Evolutionary conservation across 2,888 invertebrate genomes (phyloP).

Genomic region (Zygothrica quintamaculata): DNA sequence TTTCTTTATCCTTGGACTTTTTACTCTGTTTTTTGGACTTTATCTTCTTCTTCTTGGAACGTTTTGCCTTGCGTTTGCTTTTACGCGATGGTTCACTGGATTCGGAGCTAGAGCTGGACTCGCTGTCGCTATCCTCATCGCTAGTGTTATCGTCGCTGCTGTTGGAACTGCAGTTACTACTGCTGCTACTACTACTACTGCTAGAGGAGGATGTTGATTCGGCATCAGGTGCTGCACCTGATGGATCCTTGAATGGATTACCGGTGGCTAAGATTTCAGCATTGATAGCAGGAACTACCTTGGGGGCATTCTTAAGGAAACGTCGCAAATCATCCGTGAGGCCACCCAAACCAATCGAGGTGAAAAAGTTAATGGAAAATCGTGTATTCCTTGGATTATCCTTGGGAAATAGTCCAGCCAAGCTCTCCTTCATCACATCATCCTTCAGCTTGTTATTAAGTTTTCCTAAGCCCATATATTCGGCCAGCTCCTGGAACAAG

Average conservation of each 20-base stretch:
- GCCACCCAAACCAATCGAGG: slow-evolving; percentile 97
- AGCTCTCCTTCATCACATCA: slow-evolving; percentile 92
- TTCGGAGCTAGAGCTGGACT: slow-evolving; percentile 53
- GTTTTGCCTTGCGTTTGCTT: slow-evolving; percentile 53
- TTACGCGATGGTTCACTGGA: slow-evolving; percentile 57
- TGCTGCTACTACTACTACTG: slow-evolving; percentile 51
- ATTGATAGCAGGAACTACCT: slow-evolving; percentile 82
- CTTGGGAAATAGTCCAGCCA: slow-evolving; percentile 96
- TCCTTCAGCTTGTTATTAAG: slow-evolving; percentile 96
- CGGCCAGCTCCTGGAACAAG: slow-evolving; percentile 97
- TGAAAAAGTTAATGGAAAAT: slow-evolving; percentile 99
- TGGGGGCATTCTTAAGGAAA: slow-evolving; percentile 89
- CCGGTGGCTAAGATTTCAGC: slow-evolving; percentile 80
- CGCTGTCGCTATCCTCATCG: slow-evolving; percentile 59
- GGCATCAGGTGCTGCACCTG: slow-evolving; percentile 37
- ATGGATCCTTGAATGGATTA: slow-evolving; percentile 61
- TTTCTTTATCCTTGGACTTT: slow-evolving; percentile 51
- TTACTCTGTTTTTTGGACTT: slow-evolving; percentile 46
- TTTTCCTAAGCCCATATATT: slow-evolving; percentile 97
- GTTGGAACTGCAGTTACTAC: slow-evolving; percentile 40
- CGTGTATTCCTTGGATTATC: slow-evolving; percentile 98
- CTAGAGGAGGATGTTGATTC: slow-evolving; percentile 43
- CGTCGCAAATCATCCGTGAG: slow-evolving; percentile 96
- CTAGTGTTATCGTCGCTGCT: slow-evolving; percentile 50
- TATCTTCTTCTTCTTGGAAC: slow-evolving; percentile 52